Evolutionary conservation across 2,888 invertebrate genomes (phyloP).

Genomic region (Agapostemon virescens): DNA sequence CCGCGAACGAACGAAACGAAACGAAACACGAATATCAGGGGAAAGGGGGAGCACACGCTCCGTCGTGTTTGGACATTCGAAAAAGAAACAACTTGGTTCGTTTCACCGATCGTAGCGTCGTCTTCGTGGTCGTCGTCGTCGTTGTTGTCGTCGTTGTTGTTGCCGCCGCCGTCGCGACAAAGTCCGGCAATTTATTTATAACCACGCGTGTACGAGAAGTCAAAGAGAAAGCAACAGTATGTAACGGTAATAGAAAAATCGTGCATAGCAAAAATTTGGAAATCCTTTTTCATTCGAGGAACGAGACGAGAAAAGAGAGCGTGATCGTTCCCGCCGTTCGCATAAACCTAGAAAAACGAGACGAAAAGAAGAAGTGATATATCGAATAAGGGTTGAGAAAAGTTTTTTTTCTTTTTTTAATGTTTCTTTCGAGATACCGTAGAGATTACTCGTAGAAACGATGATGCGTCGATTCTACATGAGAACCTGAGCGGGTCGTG

Average conservation of each 20-base stretch:
- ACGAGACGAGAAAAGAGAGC: constrained; percentile 42
- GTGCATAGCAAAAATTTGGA: constrained; percentile 25
- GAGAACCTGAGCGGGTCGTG: constrained; percentile 61
- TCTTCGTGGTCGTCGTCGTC: no score
- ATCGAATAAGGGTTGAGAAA: constrained; percentile 20
- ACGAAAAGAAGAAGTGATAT: constrained; percentile 8
- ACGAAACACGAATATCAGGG: neutral
- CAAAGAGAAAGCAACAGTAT: neutral
- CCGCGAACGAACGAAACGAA: neutral
- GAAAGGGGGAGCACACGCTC: no score
- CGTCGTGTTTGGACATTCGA: neutral
- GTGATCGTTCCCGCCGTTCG: constrained; percentile 38
- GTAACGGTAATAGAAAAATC: neutral
- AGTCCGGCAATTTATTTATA: constrained; percentile 3
- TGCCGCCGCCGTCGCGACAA: constrained; percentile 15
- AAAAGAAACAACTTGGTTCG: neutral
- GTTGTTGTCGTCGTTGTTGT: neutral
- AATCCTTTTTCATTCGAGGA: constrained; percentile 22
- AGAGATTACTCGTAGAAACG: constrained; percentile 55
- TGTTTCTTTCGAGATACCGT: constrained; percentile 42
- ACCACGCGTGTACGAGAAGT: neutral
- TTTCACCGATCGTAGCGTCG: constrained; percentile 8
- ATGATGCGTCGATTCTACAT: constrained; percentile 69
- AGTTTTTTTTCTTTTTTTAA: neutral
- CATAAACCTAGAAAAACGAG: constrained; percentile 4